Base-by-base conservation (phyloP, 2,888 invertebrate species). In the Callinectes sapidus region DNA sequence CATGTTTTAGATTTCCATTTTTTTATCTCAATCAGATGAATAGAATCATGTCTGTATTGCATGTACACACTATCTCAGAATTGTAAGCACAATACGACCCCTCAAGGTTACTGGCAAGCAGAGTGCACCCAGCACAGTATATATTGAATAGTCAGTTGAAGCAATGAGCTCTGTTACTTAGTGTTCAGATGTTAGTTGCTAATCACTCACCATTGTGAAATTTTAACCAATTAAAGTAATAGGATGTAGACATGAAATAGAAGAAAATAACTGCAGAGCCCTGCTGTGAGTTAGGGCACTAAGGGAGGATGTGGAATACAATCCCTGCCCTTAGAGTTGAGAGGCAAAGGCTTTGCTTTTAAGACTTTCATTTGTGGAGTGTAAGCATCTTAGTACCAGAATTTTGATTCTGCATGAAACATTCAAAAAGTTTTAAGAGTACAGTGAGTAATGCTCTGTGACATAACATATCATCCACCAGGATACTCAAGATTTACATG, bases 381-480 rank as follows among this genome's bases (percentile, higher is more conserved):
- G 32, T 35, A 32, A 81, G 81, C 35, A 32, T 81, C 16, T 81
- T 81, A 81, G 81, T n/a, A 81, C 16, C 35, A 81, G 35, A 28
- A 28, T 3, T 77, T 77, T 77, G 10, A 77, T 77, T 77, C 71
- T 81, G 81, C 81, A 81, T 81, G 81, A 16, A 14, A 81, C 18
- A 35, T 81, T 81, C 32, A 81, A 16, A 35, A 35, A 81, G 35
- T 35, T 81, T 35, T 81, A 81, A 32, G 35, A 32, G 14, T 13
- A 81, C n/a, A 16, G 35, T 81, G 35, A 81, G 48, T 35, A 81
- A 81, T 81, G 28, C 81, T 81, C 35, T 81, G 71, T 77, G 81
- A 81, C 81, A 35, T 81, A 81, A 81, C 81, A 81, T 81, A 81
- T 35, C 81, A 81, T 81, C 81, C 81, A 81, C 81, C 81, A 35